Conservation (phyloP, 1,140 invertebrate species). For the Temnothorax longispinosus region DNA sequence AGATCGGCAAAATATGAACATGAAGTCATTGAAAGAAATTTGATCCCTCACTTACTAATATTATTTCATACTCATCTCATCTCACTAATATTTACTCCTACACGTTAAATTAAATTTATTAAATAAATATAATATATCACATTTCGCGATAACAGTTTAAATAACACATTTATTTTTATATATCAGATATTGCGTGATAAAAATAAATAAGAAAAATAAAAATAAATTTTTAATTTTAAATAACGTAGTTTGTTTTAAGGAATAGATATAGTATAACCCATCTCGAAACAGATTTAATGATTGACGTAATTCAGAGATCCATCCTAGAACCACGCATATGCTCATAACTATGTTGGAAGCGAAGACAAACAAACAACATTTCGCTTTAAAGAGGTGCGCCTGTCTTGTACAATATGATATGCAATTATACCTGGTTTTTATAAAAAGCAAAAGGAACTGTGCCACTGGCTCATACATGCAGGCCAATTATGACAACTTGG, state of each 20-base stretch:
- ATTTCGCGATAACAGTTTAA: not conserved
- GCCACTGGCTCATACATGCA: not conserved
- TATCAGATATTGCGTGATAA: not conserved
- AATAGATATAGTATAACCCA: not conserved
- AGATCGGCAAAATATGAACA: not conserved
- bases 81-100: not conserved
- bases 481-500: slow-evolving; percentile 37
- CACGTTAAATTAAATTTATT: not conserved
- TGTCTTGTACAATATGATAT: not conserved
- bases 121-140: not conserved
- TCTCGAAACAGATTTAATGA: slow-evolving; percentile 31
- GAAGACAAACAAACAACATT: not conserved
- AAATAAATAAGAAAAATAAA: not conserved
- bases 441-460: not conserved
- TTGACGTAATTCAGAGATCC: not conserved
- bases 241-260: not conserved
- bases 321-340: not conserved
- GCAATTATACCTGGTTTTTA: slow-evolving; percentile 22
- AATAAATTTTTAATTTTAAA: not conserved
- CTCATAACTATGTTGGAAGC: not conserved
- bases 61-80: not conserved
- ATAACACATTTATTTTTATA: not conserved
- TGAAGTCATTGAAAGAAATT: not conserved
- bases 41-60: not conserved
- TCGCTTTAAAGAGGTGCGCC: not conserved